Conservation (phyloP, 2,888 invertebrate species). For the Zygaena filipendulae region DNA sequence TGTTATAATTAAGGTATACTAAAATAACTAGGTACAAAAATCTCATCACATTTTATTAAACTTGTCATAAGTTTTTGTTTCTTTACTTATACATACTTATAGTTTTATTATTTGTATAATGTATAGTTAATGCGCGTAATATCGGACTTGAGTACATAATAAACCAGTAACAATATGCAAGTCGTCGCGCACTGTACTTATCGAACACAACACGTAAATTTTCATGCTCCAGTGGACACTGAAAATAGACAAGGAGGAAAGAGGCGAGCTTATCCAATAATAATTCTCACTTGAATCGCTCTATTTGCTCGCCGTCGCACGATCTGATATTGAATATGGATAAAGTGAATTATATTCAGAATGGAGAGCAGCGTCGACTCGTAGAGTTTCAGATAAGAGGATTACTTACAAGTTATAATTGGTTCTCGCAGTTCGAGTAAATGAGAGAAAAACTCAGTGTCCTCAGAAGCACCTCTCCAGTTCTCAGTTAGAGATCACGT, state of each 20-base stretch:
- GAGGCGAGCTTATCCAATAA: conserved; percentile 60
- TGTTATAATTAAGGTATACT: too few species aligned
- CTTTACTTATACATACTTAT: too few species aligned
- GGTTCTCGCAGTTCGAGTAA: conserved; percentile 54
- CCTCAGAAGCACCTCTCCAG: conserved; percentile 35
- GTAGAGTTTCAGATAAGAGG: conserved; percentile 35
- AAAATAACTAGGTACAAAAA: too few species aligned
- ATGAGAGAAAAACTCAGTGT: conserved; percentile 44
- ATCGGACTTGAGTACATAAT: too few species aligned
- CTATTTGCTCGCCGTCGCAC: conserved; percentile 60
- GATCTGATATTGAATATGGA: conserved; percentile 67
- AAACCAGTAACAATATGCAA: too few species aligned
- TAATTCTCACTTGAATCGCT: conserved; percentile 64
- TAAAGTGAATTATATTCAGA: conserved; percentile 63
- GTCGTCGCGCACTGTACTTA: too few species aligned
- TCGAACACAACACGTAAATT: conserved; percentile 36
- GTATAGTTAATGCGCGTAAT: too few species aligned
- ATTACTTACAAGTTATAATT: conserved; percentile 66
- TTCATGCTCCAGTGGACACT: conserved; percentile 43
- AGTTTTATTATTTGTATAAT: too few species aligned
- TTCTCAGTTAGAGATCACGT: conserved; percentile 32
- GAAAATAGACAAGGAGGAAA: conserved; percentile 54
- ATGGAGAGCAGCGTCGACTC: conserved; percentile 50
- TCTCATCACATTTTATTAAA: too few species aligned
- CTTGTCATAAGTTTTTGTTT: too few species aligned